A percentile compares a stretch with the other conserved stretches of the same genome.
Conservation (phyloP, 2,113 vertebrate species). For the Pungitius pungitius region DNA sequence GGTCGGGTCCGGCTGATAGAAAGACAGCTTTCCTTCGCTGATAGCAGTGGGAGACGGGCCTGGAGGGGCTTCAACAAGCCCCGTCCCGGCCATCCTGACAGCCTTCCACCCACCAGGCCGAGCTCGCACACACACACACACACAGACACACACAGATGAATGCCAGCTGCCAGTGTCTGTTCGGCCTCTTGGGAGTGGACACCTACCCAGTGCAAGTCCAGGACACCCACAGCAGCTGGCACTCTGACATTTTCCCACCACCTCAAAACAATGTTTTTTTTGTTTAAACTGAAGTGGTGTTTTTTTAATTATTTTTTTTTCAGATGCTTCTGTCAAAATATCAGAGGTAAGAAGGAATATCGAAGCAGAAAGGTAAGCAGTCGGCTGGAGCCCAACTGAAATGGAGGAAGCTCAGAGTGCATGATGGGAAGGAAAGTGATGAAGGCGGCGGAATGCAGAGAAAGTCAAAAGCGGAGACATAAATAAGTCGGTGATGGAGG, state of each 20-base stretch:
- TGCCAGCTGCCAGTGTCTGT: constrained; percentile 58
- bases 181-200: constrained; percentile 57
- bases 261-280: constrained; percentile 79
- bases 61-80: constrained; percentile 70
- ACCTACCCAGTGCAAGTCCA: constrained; percentile 65
- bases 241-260: constrained; percentile 83
- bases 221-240: constrained; percentile 66
- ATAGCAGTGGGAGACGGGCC: constrained; percentile 61
- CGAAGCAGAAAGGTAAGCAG: constrained; percentile 26
- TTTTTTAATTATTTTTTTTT: constrained; percentile 34
- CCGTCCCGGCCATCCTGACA: no score
- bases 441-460: background rate
- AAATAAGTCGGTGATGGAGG: constrained; percentile 40
- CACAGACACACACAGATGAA: constrained; percentile 49
- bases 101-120: constrained; percentile 64
- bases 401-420: constrained; percentile 30
- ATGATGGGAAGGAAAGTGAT: constrained; percentile 31
- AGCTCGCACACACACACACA: constrained; percentile 36
- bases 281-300: constrained; percentile 14
- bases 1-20: constrained; percentile 57
- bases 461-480: constrained; percentile 16
- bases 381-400: constrained; percentile 9
- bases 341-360: constrained; percentile 47
- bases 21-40: constrained; percentile 68
- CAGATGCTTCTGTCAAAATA: constrained; percentile 72